Evolutionary conservation across 2,797 vertebrate genomes (phyloP).

Genomic region (Acipenser ruthenus): DNA sequence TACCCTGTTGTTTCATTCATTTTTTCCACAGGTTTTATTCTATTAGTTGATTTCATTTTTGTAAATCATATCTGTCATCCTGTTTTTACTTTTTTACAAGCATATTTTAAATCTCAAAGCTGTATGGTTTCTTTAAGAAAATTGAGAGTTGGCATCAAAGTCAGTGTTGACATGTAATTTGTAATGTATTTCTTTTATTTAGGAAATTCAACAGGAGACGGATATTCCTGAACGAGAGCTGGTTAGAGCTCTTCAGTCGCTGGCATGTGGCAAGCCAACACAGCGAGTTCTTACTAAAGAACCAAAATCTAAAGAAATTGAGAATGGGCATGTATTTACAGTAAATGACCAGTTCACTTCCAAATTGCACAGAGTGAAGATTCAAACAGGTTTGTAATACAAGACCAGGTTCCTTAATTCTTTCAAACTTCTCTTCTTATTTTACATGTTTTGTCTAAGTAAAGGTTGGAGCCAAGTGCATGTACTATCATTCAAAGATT

Average conservation of each 20-base stretch:
- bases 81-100: background rate
- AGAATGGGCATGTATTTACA: slow-evolving; percentile 94
- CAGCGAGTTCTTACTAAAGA: slow-evolving; percentile 96
- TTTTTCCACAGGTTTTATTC: background rate
- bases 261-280: slow-evolving; percentile 88
- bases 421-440: too few relatives aligned
- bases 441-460: too few relatives aligned
- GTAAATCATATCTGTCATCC: too few relatives aligned
- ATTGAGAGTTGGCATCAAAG: background rate
- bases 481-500: background rate
- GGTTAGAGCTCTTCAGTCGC: background rate
- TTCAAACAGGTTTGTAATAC: slow-evolving; percentile 58
- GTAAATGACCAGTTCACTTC: slow-evolving; percentile 99
- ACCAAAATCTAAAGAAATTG: slow-evolving; percentile 96
- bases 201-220: slow-evolving; percentile 97
- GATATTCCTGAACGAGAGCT: slow-evolving; percentile 94
- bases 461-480: too few relatives aligned
- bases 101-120: too few relatives aligned
- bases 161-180: background rate
- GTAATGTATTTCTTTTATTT: slow-evolving; percentile 20
- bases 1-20: background rate
- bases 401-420: too few relatives aligned
- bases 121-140: too few relatives aligned
- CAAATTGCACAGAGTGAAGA: slow-evolving; percentile 94
- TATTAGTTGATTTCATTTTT: background rate